These are phyloP conservation scores for Chrysaora quinquecirrha DNA, from an alignment of 30 jellyfish, hydroid and myxozoan genomes.

Conservation along the genomic window DNA sequence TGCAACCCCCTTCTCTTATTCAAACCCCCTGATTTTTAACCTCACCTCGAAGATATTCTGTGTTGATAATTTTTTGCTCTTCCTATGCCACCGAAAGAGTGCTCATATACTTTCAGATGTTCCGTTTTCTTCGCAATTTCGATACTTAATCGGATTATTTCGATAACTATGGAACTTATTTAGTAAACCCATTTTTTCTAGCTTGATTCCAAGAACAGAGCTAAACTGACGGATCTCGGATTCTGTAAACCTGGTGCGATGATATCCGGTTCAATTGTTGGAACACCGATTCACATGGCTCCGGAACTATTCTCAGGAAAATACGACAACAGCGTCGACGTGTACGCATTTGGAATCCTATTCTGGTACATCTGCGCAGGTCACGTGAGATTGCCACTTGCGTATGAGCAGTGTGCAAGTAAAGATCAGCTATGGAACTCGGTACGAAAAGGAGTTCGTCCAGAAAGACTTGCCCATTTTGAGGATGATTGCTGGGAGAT, in stretches of 20 bases:
- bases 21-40: too few species aligned
- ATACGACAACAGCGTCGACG: conserved; percentile 98
- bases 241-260: conserved; percentile 99
- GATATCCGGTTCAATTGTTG: conserved; percentile 99
- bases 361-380: conserved; percentile 99
- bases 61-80: too few species aligned
- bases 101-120: too few species aligned
- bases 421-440: conserved; percentile 99
- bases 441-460: conserved; percentile 97
- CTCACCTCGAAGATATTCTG: too few species aligned
- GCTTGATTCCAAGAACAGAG: conserved; percentile 97
- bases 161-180: too few species aligned
- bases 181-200: too few species aligned
- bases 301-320: conserved; percentile 98
- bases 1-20: too few species aligned
- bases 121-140: too few species aligned
- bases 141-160: too few species aligned
- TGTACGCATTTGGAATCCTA: conserved; percentile 95
- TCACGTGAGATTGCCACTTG: conserved; percentile 94
- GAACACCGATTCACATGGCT: conserved; percentile 99
- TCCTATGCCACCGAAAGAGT: too few species aligned
- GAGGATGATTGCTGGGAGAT: conserved; percentile 99
- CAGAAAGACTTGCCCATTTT: conserved; percentile 95
- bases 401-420: conserved; percentile 98
- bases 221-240: conserved; percentile 96